Base-by-base conservation (phyloP, 2,797 vertebrate species). In the Pangasius mekongensis region DNA sequence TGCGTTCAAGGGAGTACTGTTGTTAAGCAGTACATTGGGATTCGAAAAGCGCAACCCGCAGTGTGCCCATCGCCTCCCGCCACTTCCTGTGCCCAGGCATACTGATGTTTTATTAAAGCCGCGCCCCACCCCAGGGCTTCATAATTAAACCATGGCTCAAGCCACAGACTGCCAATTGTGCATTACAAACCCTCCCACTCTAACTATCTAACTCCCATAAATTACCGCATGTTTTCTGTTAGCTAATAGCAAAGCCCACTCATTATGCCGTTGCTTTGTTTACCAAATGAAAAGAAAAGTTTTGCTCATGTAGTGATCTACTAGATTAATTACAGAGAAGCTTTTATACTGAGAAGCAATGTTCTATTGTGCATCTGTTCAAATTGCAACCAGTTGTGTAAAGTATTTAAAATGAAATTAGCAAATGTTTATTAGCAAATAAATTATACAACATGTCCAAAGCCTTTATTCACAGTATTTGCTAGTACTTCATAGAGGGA, bases 41-140 rank as follows among this genome's bases (percentile, higher is more conserved):
- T 92, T 91, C 91, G 77, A 74, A 27, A 52, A 77, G 81, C 69
- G 67, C 87, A 86, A 49, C 84, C 85, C 77, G 58, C 88, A 83
- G 85, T 33, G 47, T 73, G 64, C 86, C 76, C 76, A 58, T 87
- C 84, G 62, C 86, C 67, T 83, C 73, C 85, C 39, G 52, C 82
- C 49, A 76, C 89, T 87, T 84, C 81, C 87, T 82, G 87, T 85
- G 89, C 86, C 71, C 86, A 69, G 88, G 90, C 87, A 93, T 92
- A 90, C 89, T 91, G 87, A 93, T 93, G 87, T 84, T 91, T 93
- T 92, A 93, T 93, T 93, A 93, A 90, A 78, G 87, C 88, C n/a
- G 64, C 49, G 56, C 82, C 87, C 76, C 84, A 90, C 90, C 90
- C 89, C 76, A 60, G 85, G 24, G 91, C 77, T 88, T 91, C 86